Conservation (phyloP, 2,888 invertebrate species). For the Alloscopus bannaensis region DNA sequence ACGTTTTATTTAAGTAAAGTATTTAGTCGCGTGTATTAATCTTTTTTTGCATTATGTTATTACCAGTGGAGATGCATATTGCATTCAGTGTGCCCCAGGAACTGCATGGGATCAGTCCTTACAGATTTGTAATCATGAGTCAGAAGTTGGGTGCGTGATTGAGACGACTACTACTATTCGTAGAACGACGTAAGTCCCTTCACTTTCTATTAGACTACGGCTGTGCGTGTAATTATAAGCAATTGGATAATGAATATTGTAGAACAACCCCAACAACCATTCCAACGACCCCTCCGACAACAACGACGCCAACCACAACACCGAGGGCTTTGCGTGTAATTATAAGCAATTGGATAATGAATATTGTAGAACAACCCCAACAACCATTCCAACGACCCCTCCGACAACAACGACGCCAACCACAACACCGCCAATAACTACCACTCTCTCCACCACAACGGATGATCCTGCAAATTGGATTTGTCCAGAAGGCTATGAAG, state of each 20-base stretch:
- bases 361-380: no score
- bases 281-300: background rate
- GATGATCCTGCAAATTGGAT: background rate
- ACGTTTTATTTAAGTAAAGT: no score
- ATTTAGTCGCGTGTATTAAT: no score
- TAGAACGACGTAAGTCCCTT: background rate
- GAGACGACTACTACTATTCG: background rate
- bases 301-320: background rate
- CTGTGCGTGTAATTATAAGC: no score
- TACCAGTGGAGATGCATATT: background rate
- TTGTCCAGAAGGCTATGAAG: background rate
- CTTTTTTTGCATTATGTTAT: background rate
- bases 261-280: no score
- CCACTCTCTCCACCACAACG: background rate
- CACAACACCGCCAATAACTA: background rate
- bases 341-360: no score
- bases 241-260: no score
- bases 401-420: background rate
- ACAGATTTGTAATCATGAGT: background rate
- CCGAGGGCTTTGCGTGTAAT: no score
- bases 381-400: background rate
- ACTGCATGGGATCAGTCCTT: background rate
- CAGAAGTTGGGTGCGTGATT: background rate
- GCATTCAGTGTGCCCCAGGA: background rate
- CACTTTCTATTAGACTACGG: no score